These are phyloP conservation scores for Himalopsyche japonica DNA, from an alignment of 2,888 invertebrate species.

Conservation along the genomic window DNA sequence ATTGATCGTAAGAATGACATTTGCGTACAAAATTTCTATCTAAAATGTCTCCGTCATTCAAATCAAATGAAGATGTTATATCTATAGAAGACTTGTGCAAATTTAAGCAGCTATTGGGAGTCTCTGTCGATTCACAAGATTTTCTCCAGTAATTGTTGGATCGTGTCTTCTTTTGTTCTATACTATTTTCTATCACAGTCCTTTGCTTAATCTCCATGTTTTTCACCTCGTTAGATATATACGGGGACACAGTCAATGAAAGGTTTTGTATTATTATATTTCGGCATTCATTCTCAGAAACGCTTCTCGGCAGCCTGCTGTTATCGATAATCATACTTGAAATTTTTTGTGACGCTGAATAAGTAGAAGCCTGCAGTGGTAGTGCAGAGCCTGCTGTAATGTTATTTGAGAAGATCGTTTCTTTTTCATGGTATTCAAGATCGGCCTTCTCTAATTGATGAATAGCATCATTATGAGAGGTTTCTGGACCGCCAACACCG, in stretches of 20 bases:
- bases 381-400: not conserved
- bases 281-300: conserved; percentile 24
- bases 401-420: conserved; percentile 43
- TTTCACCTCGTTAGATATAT: conserved; percentile 17
- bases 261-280: conserved; percentile 22
- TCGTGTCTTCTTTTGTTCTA: not conserved
- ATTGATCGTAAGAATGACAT: not conserved
- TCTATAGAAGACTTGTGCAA: not conserved
- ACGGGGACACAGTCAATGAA: conserved; percentile 13
- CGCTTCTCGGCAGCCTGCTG: conserved; percentile 13
- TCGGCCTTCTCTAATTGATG: conserved; percentile 69
- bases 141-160: not conserved
- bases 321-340: not conserved
- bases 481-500: conserved; percentile 22
- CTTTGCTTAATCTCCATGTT: conserved; percentile 23
- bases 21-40: not conserved
- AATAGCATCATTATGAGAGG: conserved; percentile 33
- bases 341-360: not conserved
- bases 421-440: conserved; percentile 71
- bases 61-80: not conserved
- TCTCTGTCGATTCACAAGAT: not conserved
- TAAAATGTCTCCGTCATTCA: not conserved
- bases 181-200: conserved; percentile 15
- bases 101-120: not conserved
- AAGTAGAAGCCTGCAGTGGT: not conserved